Percentiles rank a stretch among this genome's conserved stretches.
Conservation (phyloP, 2,113 vertebrate genomes). For the Terrapene triunguis region DNA sequence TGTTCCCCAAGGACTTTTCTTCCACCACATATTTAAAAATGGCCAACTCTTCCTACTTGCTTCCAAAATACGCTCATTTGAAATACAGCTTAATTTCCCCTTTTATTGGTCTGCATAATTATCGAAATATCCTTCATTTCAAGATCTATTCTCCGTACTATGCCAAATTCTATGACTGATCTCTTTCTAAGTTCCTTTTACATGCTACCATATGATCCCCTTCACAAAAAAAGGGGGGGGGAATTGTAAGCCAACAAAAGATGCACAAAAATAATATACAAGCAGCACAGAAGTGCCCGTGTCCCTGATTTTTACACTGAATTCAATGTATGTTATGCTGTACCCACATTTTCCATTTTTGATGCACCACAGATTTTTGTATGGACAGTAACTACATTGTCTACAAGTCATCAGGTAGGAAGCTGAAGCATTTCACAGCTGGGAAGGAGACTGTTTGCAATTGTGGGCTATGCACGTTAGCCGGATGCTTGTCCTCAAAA, state of each 20-base stretch:
- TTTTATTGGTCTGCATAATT: not conserved
- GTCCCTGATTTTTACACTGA: not conserved
- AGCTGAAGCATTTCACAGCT: not conserved
- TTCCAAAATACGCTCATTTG: not conserved
- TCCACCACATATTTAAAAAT: not conserved
- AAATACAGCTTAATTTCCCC: fast-evolving
- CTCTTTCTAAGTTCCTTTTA: not conserved
- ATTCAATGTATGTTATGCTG: not conserved
- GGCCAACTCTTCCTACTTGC: not conserved
- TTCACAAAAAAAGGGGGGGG: fast-evolving
- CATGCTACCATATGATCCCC: not conserved
- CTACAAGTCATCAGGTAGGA: not conserved
- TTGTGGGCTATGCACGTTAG: not conserved
- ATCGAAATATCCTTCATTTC: not conserved
- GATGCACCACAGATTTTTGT: not conserved
- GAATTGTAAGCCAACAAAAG: not conserved
- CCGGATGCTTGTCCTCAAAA: not conserved
- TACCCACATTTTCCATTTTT: not conserved
- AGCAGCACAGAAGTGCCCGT: not conserved
- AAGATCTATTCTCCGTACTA: not conserved
- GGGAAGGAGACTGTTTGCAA: not conserved
- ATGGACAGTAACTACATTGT: not conserved
- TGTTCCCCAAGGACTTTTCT: not conserved
- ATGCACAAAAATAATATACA: not conserved
- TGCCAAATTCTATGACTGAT: not conserved